These are phyloP conservation scores for Thysanoteuthis rhombus DNA, from an alignment of 2,888 invertebrate genomes.

Conservation along the genomic window DNA sequence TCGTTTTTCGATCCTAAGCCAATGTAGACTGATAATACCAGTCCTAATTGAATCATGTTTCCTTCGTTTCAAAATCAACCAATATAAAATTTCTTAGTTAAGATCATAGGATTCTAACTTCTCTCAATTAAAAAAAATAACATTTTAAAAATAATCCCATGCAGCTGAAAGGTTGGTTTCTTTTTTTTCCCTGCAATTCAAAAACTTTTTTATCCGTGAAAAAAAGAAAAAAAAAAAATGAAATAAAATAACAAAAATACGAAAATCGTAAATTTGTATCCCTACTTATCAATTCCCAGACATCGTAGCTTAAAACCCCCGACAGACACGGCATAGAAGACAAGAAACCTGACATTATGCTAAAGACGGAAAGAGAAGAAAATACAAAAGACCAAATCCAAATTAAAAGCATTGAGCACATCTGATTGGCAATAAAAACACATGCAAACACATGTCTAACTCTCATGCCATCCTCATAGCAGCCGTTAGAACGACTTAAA, in stretches of 20 bases:
- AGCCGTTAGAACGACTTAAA: neutral
- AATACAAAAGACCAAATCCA: neutral
- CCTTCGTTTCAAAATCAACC: too few species aligned
- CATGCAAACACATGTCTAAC: neutral
- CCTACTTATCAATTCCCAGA: neutral
- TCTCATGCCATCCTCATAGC: neutral
- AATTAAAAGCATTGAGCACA: slow-evolving; percentile 12
- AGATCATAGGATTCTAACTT: neutral
- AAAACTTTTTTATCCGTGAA: neutral
- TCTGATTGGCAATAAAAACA: slow-evolving; percentile 12
- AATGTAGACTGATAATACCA: too few species aligned
- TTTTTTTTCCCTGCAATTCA: neutral
- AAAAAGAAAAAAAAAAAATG: neutral
- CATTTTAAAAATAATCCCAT: neutral
- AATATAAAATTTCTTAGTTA: too few species aligned
- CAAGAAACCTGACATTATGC: neutral
- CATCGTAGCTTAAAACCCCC: neutral
- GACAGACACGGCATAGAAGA: neutral
- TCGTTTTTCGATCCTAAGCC: too few species aligned
- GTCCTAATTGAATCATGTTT: too few species aligned
- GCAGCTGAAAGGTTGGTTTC: neutral
- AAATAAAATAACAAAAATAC: neutral
- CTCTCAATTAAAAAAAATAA: neutral
- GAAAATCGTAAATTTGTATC: neutral
- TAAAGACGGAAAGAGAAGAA: neutral